Conservation (phyloP, 1,140 invertebrate genomes). For the Aethina tumida region DNA sequence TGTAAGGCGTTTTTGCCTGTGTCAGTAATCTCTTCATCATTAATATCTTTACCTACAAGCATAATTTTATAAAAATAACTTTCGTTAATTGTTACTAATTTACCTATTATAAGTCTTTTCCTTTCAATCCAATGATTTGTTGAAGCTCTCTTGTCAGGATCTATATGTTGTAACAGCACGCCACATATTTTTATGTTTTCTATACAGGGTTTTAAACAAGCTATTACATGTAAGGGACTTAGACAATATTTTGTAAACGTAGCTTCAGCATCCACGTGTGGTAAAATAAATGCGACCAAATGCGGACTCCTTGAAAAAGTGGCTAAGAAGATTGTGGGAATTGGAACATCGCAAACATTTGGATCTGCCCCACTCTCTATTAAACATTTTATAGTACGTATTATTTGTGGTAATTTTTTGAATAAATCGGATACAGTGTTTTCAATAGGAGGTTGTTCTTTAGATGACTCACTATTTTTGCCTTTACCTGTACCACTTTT, state of each 20-base stretch:
- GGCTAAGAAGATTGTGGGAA: slow-evolving; percentile 37
- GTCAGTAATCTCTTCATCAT: slow-evolving; percentile 12
- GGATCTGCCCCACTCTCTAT: slow-evolving; percentile 38
- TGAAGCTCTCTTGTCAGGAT: slow-evolving; percentile 27
- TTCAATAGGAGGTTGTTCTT: too few species aligned
- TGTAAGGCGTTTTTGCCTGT: slow-evolving; percentile 29
- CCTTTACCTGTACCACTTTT: slow-evolving; percentile 5
- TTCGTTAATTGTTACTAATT: slow-evolving; percentile 1
- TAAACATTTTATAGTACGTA: slow-evolving; percentile 35
- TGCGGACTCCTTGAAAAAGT: slow-evolving; percentile 31
- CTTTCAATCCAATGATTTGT: slow-evolving; percentile 22
- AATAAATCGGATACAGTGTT: too few species aligned
- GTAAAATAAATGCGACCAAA: slow-evolving; percentile 34
- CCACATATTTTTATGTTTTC: slow-evolving; percentile 34
- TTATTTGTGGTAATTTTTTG: slow-evolving; percentile 21
- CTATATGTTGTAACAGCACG: slow-evolving; percentile 33
- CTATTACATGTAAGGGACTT: slow-evolving; percentile 36
- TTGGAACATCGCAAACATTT: slow-evolving; percentile 34
- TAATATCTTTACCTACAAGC: slow-evolving; percentile 6
- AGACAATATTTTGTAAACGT: slow-evolving; percentile 30
- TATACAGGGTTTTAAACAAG: slow-evolving; percentile 29
- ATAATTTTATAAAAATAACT: not conserved
- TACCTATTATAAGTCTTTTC: slow-evolving; percentile 17
- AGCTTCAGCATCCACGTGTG: slow-evolving; percentile 37
- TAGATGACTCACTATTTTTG: slow-evolving; percentile 2